phyloP scores from a whole-genome alignment of 23 tunicate genomes.

The Oikopleura dioica region DNA sequence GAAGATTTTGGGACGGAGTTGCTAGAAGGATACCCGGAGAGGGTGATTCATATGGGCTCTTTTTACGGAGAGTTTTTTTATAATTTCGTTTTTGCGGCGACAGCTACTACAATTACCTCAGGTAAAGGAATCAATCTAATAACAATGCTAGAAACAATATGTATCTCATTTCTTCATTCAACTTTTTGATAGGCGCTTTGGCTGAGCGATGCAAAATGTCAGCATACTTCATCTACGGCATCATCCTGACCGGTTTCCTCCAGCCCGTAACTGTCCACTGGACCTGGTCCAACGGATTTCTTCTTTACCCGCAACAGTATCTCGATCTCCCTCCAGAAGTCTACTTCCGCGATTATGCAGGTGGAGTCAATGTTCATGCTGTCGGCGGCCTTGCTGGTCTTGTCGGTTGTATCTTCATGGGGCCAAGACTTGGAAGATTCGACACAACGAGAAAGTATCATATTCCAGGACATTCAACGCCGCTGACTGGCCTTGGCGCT shows the following conservation, averaged over 20 bases:
- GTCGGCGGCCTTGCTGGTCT: not conserved
- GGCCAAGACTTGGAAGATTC: constrained; percentile 6
- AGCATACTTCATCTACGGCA: constrained; percentile 3
- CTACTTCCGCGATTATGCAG: constrained; percentile 9
- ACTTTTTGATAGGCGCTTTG: not conserved
- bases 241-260: not conserved
- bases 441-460: not conserved
- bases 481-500: constrained; percentile 4
- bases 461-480: constrained; percentile 11
- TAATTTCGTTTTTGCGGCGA: constrained; percentile 9
- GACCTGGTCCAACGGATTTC: constrained; percentile 11
- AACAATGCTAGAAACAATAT: too few species aligned
- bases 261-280: constrained; percentile 9
- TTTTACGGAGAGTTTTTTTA: constrained; percentile 5
- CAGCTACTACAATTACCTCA: constrained; percentile 8
- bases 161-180: too few species aligned
- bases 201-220: not conserved
- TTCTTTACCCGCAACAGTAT: not conserved
- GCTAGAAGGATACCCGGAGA: not conserved
- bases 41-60: constrained; percentile 3
- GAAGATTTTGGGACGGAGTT: not conserved
- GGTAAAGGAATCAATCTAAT: not conserved
- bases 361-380: constrained; percentile 1
- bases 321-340: constrained; percentile 8
- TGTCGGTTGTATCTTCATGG: constrained; percentile 1